Evolutionary conservation across 2,113 vertebrate species (phyloP).

Genomic region (Sciurus niger): DNA sequence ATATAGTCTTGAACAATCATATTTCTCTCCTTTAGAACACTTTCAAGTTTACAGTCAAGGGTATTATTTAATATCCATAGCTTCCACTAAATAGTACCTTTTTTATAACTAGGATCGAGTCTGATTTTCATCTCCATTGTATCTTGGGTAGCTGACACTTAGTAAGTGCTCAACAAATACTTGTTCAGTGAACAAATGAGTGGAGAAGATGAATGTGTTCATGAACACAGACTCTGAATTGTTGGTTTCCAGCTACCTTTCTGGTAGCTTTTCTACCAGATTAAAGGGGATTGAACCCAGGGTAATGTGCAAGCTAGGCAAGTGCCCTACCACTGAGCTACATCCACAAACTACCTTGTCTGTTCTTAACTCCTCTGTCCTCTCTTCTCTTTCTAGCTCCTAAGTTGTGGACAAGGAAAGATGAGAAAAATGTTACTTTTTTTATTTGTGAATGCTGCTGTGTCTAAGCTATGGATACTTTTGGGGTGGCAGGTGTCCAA

Average conservation of each 20-base stretch:
- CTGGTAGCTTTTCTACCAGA: too few relatives aligned
- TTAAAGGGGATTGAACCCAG: not conserved
- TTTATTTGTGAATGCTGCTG: not conserved
- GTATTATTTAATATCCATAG: not conserved
- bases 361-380: not conserved
- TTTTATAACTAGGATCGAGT: not conserved
- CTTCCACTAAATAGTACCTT: not conserved
- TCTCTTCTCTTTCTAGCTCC: not conserved
- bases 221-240: not conserved
- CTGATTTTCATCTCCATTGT: constrained; percentile 6
- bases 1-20: not conserved
- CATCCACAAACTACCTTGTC: not conserved
- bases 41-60: not conserved
- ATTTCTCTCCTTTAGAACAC: not conserved
- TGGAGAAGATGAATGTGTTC: not conserved
- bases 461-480: not conserved
- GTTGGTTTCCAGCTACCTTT: not conserved
- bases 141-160: not conserved
- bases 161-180: not conserved
- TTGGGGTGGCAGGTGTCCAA: not conserved
- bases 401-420: not conserved
- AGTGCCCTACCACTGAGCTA: not conserved
- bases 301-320: not conserved
- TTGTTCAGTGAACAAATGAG: not conserved
- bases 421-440: not conserved